A percentile compares a stretch with the other conserved stretches of the same genome.
Evolutionary conservation across 1,140 invertebrate species (phyloP).

Genomic region (Drosophila sp.): DNA sequence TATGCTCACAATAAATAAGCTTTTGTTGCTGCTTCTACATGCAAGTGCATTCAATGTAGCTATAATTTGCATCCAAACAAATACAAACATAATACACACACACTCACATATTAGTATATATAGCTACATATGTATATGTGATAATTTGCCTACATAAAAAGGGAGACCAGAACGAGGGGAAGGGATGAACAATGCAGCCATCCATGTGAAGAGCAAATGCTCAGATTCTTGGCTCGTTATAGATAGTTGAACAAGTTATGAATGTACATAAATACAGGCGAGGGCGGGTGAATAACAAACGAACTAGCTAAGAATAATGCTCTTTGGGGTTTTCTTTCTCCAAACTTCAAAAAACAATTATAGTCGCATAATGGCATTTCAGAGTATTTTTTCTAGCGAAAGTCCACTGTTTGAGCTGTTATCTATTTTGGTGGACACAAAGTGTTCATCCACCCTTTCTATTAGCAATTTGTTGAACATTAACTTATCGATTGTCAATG

Average conservation of each 20-base stretch:
- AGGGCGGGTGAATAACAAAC: background rate
- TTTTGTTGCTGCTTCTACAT: conserved; percentile 30
- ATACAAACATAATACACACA: conserved; percentile 10
- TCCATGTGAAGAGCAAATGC: conserved; percentile 20
- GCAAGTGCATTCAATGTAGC: conserved; percentile 31
- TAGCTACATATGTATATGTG: background rate
- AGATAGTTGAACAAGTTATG: conserved; percentile 16
- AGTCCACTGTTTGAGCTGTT: too few relatives aligned
- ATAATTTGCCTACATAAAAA: conserved; percentile 15
- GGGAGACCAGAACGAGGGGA: conserved; percentile 4
- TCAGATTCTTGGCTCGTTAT: conserved; percentile 20
- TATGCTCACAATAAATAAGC: conserved; percentile 20
- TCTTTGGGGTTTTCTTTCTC: background rate
- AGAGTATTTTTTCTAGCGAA: too few relatives aligned
- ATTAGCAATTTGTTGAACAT: too few relatives aligned
- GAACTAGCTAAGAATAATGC: background rate
- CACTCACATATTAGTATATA: background rate
- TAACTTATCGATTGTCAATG: too few relatives aligned
- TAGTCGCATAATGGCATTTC: too few relatives aligned
- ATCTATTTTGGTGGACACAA: too few relatives aligned
- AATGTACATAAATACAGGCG: background rate
- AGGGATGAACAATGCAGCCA: conserved; percentile 2
- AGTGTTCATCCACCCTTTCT: too few relatives aligned
- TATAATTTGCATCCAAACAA: conserved; percentile 43
- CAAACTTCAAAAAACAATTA: too few relatives aligned